Evolutionary conservation across 2,113 vertebrate genomes (phyloP).

Genomic region (Lepisosteus osseus): DNA sequence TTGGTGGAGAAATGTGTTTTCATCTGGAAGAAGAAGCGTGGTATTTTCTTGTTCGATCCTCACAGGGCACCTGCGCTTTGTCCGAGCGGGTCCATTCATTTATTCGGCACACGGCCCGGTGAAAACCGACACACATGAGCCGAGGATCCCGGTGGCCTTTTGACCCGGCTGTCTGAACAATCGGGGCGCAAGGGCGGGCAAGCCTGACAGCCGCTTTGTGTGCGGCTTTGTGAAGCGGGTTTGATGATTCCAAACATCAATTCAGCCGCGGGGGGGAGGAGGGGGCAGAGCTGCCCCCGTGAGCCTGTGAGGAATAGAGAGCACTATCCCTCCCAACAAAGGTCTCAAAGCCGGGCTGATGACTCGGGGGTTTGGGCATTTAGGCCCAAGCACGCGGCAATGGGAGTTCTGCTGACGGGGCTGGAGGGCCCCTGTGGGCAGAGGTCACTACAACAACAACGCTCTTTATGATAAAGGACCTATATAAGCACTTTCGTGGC

Average conservation of each 20-base stretch:
- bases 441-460: constrained; percentile 42
- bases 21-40: no score
- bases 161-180: not conserved
- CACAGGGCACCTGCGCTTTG: no score
- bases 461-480: constrained; percentile 42
- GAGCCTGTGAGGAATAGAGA: constrained; percentile 24
- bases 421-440: constrained; percentile 3
- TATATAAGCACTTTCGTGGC: constrained; percentile 43
- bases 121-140: no score
- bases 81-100: no score
- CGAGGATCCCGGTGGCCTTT: not conserved
- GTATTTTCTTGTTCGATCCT: no score
- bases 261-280: not conserved
- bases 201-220: not conserved
- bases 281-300: not conserved
- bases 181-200: not conserved
- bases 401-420: constrained; percentile 51
- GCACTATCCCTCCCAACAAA: constrained; percentile 49
- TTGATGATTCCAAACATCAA: constrained; percentile 14
- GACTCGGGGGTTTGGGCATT: constrained; percentile 50
- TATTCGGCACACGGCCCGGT: no score
- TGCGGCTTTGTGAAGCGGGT: not conserved
- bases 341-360: constrained; percentile 45
- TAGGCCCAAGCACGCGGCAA: constrained; percentile 38
- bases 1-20: no score